phyloP scores from a whole-genome alignment of 1,140 invertebrate genomes.

The Phymorhynchus buccinoides region DNA sequence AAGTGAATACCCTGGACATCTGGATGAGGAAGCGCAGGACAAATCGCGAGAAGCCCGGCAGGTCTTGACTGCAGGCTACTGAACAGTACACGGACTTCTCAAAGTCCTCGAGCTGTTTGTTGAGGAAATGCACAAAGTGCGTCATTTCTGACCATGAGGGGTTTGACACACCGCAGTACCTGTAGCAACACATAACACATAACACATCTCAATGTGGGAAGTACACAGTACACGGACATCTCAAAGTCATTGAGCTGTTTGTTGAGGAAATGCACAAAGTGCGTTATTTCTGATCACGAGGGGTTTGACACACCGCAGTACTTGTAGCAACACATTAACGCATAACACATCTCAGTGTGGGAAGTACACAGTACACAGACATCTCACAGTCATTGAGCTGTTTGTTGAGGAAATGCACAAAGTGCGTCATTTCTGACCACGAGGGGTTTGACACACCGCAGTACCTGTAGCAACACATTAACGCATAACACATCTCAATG shows the following conservation, averaged over 20 bases:
- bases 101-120: constrained; percentile 66
- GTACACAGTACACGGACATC: constrained; percentile 61
- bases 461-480: too few species aligned
- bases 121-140: constrained; percentile 70
- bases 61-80: constrained; percentile 55
- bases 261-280: constrained; percentile 70
- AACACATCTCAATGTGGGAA: too few species aligned
- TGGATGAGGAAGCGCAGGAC: constrained; percentile 68
- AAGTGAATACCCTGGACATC: constrained; percentile 70
- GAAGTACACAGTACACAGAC: too few species aligned
- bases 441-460: too few species aligned
- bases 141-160: constrained; percentile 70
- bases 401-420: too few species aligned
- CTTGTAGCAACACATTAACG: too few species aligned
- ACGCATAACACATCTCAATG: too few species aligned
- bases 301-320: constrained; percentile 68
- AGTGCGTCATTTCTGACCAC: too few species aligned
- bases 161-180: constrained; percentile 65
- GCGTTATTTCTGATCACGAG: constrained; percentile 69
- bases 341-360: too few species aligned
- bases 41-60: constrained; percentile 67
- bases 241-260: constrained; percentile 66
- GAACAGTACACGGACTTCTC: constrained; percentile 65
- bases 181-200: too few species aligned
- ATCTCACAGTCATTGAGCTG: too few species aligned